Base-by-base conservation (phyloP, 30 jellyfish, hydroid and myxozoan genomes). In the Mastigias papua region DNA sequence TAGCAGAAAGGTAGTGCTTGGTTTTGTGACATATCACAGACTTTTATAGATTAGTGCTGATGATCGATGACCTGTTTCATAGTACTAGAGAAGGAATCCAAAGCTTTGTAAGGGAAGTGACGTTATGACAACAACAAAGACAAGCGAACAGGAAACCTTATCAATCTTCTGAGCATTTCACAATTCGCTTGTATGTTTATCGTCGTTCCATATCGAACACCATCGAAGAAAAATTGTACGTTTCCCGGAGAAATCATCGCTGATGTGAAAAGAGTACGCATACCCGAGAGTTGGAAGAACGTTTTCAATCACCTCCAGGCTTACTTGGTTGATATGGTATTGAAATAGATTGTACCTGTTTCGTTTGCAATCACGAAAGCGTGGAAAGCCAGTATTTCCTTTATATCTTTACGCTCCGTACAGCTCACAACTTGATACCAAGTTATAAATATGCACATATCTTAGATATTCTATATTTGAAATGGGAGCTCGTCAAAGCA, bases 401-500 rank as follows among this genome's bases (percentile, higher is more conserved):
- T n/a, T n/a, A n/a, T n/a, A n/a, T n/a, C n/a, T n/a, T n/a, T n/a
- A n/a, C 6, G 54, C 10, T 37, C 6, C 6, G 11, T 37, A 37
- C 54, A 37, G 11, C 54, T 37, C 11, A 37, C 11, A 37, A 37
- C 10, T 11, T 11, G 10, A 37, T 37, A 37, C 54, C 6, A 37
- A 37, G 54, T 11, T 37, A 11, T 37, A 37, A 37, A 37, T 37
- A 37, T 37, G 54, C 54, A 37, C 11, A 3, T 23, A 57, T 19
- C 17, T 57, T 57, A 57, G 69, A 57, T 15, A 23, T 4, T 57
- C 5, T n/a, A n/a, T 63, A 1, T 63, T 28, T n/a, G 74, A 21
- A n/a, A 79, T 79, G 90, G 90, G 90, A 33, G 90, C 81, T 13
- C 78, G 80, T 23, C 90, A 79, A 34, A 79, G 90, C 81, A 79